Evolutionary conservation across 2,797 vertebrate species (phyloP).

Genomic region (Oreochromis mossambicus): DNA sequence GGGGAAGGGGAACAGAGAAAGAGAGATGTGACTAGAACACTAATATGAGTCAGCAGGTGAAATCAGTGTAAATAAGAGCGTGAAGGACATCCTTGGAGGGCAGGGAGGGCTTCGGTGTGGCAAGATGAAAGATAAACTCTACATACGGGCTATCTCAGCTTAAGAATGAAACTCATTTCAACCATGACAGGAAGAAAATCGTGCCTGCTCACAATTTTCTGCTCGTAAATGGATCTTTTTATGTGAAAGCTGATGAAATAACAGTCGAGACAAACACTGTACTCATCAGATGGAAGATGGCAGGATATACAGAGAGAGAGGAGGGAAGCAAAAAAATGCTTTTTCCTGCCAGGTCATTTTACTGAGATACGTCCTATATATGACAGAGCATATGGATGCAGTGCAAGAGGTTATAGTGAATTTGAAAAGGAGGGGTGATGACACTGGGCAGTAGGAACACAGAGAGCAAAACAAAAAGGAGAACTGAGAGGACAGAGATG

Average conservation of each 20-base stretch:
- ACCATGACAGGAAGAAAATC: background rate
- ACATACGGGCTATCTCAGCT: background rate
- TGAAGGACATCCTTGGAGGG: slow-evolving; percentile 56
- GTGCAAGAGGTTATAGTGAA: slow-evolving; percentile 21
- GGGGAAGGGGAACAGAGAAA: slow-evolving; percentile 1
- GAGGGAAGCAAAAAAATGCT: background rate
- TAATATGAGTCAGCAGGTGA: slow-evolving; percentile 56
- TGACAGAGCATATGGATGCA: slow-evolving; percentile 27
- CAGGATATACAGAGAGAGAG: background rate
- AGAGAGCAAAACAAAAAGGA: slow-evolving; percentile 10
- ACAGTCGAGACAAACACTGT: background rate
- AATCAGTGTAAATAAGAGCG: slow-evolving; percentile 50
- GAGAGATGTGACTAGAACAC: slow-evolving; percentile 65
- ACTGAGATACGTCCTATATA: slow-evolving; percentile 15
- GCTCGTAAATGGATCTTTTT: background rate
- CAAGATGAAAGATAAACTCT: background rate
- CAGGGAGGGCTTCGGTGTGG: background rate
- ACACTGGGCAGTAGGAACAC: background rate
- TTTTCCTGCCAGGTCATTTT: slow-evolving; percentile 22
- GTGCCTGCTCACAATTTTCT: background rate
- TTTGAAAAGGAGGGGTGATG: background rate
- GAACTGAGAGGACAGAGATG: slow-evolving; percentile 19
- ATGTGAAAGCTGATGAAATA: background rate
- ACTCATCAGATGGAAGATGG: background rate
- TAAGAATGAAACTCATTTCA: background rate